phyloP scores from a whole-genome alignment of 2,888 invertebrate genomes.

The Synanthedon formicaeformis region DNA sequence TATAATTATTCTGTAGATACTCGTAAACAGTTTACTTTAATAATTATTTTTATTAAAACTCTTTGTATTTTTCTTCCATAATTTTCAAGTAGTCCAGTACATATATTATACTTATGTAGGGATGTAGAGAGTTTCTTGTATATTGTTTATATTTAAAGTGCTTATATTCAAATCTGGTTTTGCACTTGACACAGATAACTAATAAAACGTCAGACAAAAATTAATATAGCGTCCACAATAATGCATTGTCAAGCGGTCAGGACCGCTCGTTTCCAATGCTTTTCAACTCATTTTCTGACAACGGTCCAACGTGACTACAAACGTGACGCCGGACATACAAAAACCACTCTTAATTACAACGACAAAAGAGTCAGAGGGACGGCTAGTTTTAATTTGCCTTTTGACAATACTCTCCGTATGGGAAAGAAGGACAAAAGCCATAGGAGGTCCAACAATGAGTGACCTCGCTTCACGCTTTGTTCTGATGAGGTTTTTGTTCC shows the following conservation, averaged over 20 bases:
- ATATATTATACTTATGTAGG: too few species aligned
- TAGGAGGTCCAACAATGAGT: conserved; percentile 7
- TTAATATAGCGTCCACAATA: conserved; percentile 31
- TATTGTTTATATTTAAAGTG: too few species aligned
- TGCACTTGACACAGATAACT: neutral
- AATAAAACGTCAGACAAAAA: conserved; percentile 25
- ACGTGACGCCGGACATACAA: neutral
- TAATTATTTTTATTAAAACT: too few species aligned
- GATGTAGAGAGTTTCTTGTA: too few species aligned
- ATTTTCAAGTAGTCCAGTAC: too few species aligned
- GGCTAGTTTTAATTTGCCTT: neutral
- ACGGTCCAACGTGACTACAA: conserved; percentile 7
- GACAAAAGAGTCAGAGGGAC: neutral
- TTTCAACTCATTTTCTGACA: conserved; percentile 17
- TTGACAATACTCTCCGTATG: conserved; percentile 1
- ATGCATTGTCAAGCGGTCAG: conserved; percentile 33
- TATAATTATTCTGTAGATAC: too few species aligned
- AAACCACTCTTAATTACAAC: conserved; percentile 1
- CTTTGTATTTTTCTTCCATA: too few species aligned
- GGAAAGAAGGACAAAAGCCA: conserved; percentile 4
- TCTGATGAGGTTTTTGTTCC: conserved; percentile 25
- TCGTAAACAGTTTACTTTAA: too few species aligned
- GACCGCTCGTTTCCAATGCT: conserved; percentile 38
- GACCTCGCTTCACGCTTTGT: conserved; percentile 18
- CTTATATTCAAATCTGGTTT: too few species aligned